Conservation (phyloP, 30 jellyfish, hydroid and myxozoan genomes). For the Phacellophora camtschatica region DNA sequence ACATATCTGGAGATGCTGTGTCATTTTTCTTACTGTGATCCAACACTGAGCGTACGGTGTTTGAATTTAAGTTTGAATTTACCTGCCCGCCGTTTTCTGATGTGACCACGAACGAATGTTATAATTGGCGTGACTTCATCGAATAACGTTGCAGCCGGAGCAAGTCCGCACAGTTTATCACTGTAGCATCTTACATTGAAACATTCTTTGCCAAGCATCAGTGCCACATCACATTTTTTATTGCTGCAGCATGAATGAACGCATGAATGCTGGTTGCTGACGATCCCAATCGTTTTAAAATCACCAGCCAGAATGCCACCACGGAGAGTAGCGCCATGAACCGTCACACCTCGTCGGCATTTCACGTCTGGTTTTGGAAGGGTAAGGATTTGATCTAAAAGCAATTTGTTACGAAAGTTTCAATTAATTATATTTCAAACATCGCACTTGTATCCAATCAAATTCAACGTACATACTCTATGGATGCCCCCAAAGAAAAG, state of each 20-base stretch:
- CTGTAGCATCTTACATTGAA: constrained; percentile 86
- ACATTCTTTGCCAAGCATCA: constrained; percentile 93
- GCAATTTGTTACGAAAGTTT: too few species aligned
- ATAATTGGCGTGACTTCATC: constrained; percentile 80
- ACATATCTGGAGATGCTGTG: too few species aligned
- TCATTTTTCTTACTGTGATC: too few species aligned
- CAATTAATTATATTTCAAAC: too few species aligned
- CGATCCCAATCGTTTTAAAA: constrained; percentile 79
- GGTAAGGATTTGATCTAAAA: constrained; percentile 41
- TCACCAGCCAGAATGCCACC: constrained; percentile 98
- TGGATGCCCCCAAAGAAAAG: too few species aligned
- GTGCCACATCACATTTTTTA: constrained; percentile 89
- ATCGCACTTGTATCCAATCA: too few species aligned
- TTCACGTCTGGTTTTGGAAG: constrained; percentile 13
- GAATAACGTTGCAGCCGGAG: constrained; percentile 89
- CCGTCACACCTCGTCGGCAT: constrained; percentile 84
- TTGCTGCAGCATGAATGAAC: constrained; percentile 82
- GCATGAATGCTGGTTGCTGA: constrained; percentile 80
- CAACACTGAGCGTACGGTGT: background rate
- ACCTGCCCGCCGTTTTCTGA: constrained; percentile 71
- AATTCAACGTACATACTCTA: too few species aligned
- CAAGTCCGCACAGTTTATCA: constrained; percentile 77
- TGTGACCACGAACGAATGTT: constrained; percentile 76
- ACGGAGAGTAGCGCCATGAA: constrained; percentile 85
- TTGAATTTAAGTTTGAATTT: background rate